These are phyloP conservation scores for Chiroxiphia lanceolata DNA, from an alignment of 2,797 vertebrate species.

Conservation along the genomic window DNA sequence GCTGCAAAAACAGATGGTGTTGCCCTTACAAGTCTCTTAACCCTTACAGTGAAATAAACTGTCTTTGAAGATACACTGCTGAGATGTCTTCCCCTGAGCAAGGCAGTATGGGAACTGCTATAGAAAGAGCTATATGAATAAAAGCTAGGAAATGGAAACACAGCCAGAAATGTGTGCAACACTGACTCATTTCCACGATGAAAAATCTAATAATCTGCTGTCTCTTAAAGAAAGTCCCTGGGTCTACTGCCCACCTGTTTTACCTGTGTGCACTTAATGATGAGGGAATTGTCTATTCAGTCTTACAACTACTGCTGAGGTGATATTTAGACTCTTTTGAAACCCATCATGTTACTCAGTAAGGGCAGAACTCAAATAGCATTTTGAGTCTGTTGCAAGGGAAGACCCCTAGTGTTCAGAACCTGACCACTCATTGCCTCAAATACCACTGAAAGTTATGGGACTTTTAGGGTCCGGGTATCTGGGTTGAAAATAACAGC, in stretches of 20 bases:
- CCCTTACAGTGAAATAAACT: slow-evolving; percentile 5
- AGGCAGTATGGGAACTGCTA: background rate
- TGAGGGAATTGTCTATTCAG: background rate
- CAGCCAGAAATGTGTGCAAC: background rate
- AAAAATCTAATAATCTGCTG: background rate
- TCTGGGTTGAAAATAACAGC: background rate
- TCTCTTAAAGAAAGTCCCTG: background rate
- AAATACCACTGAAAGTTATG: background rate
- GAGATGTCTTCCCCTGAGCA: background rate
- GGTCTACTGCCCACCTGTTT: background rate
- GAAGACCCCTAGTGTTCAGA: background rate
- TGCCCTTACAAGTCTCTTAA: background rate
- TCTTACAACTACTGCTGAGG: background rate
- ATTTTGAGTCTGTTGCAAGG: background rate
- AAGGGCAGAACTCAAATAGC: background rate
- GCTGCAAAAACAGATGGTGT: slow-evolving; percentile 29
- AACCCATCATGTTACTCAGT: background rate
- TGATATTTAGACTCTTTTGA: background rate
- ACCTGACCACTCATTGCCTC: background rate
- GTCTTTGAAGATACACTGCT: background rate
- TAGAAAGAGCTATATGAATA: background rate
- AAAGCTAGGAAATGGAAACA: background rate
- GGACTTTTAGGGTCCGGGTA: no score
- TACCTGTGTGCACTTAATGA: background rate
- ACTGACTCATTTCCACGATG: background rate